A percentile compares a stretch with the other conserved stretches of the same genome.
These are phyloP conservation scores for Drosophila sproati DNA, from an alignment of 1,140 invertebrate species.

Conservation along the genomic window DNA sequence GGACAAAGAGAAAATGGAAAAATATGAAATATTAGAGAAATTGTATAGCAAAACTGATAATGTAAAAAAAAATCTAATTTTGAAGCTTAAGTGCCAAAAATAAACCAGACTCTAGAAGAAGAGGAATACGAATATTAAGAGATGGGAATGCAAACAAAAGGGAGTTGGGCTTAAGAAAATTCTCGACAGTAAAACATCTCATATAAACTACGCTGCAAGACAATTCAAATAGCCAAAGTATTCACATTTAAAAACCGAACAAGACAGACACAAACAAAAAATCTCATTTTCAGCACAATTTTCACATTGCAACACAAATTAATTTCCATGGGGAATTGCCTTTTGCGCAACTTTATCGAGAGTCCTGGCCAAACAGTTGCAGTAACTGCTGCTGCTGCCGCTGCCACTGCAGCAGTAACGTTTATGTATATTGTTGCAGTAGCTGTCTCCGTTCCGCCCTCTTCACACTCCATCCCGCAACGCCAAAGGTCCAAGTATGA, in stretches of 20 bases:
- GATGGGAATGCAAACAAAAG: not conserved
- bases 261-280: slow-evolving; percentile 34
- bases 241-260: slow-evolving; percentile 10
- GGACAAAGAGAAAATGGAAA: not conserved
- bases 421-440: slow-evolving; percentile 73
- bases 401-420: slow-evolving; percentile 56
- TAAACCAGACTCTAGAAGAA: not conserved
- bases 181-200: not conserved
- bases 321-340: slow-evolving; percentile 78
- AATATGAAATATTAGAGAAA: not conserved
- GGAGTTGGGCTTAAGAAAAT: not conserved
- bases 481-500: slow-evolving; percentile 61
- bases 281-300: slow-evolving; percentile 72
- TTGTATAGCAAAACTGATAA: not conserved
- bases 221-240: not conserved
- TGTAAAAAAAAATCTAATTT: not conserved
- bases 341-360: slow-evolving; percentile 76
- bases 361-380: slow-evolving; percentile 54
- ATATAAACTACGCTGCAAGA: not conserved
- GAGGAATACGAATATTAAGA: not conserved
- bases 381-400: slow-evolving; percentile 27
- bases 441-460: slow-evolving; percentile 17
- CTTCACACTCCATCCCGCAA: slow-evolving; percentile 7
- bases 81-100: not conserved
- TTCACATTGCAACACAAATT: slow-evolving; percentile 81